A percentile compares a stretch with the other conserved stretches of the same genome.
phyloP scores from a whole-genome alignment of 2,888 invertebrate genomes.

The Hetaerina titia region DNA sequence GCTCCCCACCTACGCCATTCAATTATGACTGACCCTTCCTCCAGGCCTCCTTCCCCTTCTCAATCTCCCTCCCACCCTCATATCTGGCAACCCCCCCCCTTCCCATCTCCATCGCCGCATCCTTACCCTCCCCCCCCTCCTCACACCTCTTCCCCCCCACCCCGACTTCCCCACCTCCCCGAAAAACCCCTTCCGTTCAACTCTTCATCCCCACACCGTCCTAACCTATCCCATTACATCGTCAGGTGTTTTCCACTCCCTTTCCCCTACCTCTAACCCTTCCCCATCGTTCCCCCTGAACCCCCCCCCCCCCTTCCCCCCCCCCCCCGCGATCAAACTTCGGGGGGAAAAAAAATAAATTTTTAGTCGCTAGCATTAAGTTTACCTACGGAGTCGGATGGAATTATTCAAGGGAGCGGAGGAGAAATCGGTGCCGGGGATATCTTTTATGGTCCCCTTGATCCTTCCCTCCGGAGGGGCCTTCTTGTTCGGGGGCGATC shows the following conservation, averaged over 20 bases:
- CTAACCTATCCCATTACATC: constrained; percentile 66
- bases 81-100: neutral
- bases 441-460: neutral
- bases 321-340: neutral
- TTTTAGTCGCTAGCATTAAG: neutral
- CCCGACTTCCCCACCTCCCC: neutral
- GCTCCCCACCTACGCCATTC: constrained; percentile 67
- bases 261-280: no score
- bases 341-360: neutral
- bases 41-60: neutral
- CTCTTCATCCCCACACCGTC: neutral
- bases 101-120: neutral
- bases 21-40: constrained; percentile 54
- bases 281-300: neutral
- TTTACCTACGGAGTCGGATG: no score
- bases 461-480: neutral
- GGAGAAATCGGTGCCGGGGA: neutral
- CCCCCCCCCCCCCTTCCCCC: neutral
- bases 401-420: neutral
- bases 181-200: neutral
- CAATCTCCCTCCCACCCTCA: neutral
- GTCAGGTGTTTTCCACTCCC: constrained; percentile 1
- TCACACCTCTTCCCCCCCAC: neutral
- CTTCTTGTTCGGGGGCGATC: neutral
- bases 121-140: neutral